These are phyloP conservation scores for Agapornis roseicollis DNA, from an alignment of 2,113 vertebrate species.

Conservation along the genomic window DNA sequence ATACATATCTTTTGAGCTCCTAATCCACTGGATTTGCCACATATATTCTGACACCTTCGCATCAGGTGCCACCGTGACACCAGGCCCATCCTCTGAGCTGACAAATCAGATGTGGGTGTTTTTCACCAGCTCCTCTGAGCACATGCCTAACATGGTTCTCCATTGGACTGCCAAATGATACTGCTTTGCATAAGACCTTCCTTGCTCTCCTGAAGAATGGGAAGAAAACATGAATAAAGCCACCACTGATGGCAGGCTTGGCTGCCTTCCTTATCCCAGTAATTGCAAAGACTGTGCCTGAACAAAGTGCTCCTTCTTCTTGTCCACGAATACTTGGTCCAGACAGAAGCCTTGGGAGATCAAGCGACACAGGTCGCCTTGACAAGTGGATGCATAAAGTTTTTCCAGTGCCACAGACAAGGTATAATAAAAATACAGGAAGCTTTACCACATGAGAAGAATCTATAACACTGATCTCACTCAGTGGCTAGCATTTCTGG, in stretches of 20 bases:
- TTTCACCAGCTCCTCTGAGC: not conserved
- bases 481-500: not conserved
- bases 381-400: not conserved
- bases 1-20: not conserved
- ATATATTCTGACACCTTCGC: not conserved
- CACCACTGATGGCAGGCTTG: not conserved
- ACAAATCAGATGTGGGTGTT: not conserved
- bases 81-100: not conserved
- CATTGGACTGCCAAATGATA: not conserved
- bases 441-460: not conserved
- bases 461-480: not conserved
- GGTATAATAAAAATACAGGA: not conserved
- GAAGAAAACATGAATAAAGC: not conserved
- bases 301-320: not conserved
- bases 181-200: not conserved
- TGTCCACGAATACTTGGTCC: not conserved
- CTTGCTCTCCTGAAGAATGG: not conserved
- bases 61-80: not conserved
- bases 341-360: not conserved
- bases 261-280: not conserved
- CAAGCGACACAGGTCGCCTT: not conserved
- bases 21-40: not conserved
- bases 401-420: not conserved
- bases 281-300: not conserved
- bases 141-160: fast-evolving